phyloP scores from a whole-genome alignment of 1,140 invertebrate species.

The Drosophila ficusphila region DNA sequence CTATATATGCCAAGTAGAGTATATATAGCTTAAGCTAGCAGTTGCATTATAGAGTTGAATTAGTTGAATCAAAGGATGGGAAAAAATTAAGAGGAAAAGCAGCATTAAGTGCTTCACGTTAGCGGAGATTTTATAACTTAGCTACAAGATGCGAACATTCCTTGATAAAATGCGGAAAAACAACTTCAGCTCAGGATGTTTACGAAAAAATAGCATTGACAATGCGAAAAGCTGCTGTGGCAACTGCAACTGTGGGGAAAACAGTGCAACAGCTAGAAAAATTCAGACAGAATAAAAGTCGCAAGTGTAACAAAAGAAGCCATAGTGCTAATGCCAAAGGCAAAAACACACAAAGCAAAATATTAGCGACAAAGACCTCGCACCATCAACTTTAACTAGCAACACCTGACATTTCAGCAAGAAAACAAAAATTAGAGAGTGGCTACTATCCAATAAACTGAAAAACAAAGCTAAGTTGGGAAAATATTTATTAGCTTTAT shows the following conservation, averaged over 20 bases:
- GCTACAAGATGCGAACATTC: no score
- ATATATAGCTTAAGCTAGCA: no score
- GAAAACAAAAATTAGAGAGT: not conserved
- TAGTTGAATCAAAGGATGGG: no score
- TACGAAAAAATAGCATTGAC: not conserved
- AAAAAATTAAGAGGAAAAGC: not conserved
- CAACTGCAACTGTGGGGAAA: conserved; percentile 2
- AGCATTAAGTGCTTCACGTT: not conserved
- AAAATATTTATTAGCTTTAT: no score
- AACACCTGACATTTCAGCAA: not conserved
- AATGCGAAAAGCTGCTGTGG: conserved; percentile 7
- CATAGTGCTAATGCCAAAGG: conserved; percentile 4
- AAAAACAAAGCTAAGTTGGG: no score
- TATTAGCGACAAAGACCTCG: not conserved
- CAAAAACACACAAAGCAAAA: not conserved
- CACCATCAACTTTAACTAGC: not conserved
- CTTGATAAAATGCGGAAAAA: no score
- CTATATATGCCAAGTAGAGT: not conserved
- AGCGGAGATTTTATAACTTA: not conserved
- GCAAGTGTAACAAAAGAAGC: conserved; percentile 16
- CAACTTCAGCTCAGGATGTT: not conserved
- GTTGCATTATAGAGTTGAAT: no score
- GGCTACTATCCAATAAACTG: no score
- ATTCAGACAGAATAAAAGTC: not conserved
- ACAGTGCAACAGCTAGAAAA: conserved; percentile 7